Evolutionary conservation across 2,797 vertebrate genomes (phyloP), one percentile per base, ranked within the genome.

Genomic region (Ataeniobius toweri): DNA sequence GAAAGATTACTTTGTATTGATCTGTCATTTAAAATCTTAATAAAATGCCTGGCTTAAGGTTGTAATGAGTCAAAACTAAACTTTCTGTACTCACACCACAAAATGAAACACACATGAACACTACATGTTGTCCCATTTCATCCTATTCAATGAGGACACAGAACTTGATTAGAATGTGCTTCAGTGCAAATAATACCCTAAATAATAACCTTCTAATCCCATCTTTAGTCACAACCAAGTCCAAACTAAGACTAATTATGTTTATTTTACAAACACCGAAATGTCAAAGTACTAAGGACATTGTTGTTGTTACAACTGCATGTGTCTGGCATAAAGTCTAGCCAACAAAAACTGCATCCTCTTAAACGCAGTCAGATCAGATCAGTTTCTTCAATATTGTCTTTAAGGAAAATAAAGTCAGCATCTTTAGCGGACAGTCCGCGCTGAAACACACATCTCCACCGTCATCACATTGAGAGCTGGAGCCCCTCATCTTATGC

Each of bases 191-290:
- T 46, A 10, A 46, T 46, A 46, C 44, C 44, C 44, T 46, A 46
- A 46, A 46, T 46, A 46, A 46, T 46, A 36, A 46, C 44, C 44
- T 10, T 10, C 44, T 46, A 46, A 46, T 68, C 20, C 74, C 55
- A 78, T 55, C 71, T 75, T 51, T 69, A 76, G 76, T 77, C 74
- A 28, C 75, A 12, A 28, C 26, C 1, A 31, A 61, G 13, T 26
- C 4, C 10, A 61, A 28, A 28, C n/a, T 63, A 39, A 59, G 74
- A 44, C 80, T 75, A 69, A 71, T 44, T n/a, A 20, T 58, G 53
- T 73, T 89, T 78, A 58, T 56, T 71, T 61, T 67, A 39, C 12
- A 51, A 74, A 26, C 0, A 8, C 24, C 18, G 10, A 46, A 7
- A 46, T 46, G 10, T 46, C 44, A 46, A 7, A 46, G 36, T 46